These are phyloP conservation scores for Papilio gigon DNA, from an alignment of 2,888 invertebrate species.

Conservation along the genomic window DNA sequence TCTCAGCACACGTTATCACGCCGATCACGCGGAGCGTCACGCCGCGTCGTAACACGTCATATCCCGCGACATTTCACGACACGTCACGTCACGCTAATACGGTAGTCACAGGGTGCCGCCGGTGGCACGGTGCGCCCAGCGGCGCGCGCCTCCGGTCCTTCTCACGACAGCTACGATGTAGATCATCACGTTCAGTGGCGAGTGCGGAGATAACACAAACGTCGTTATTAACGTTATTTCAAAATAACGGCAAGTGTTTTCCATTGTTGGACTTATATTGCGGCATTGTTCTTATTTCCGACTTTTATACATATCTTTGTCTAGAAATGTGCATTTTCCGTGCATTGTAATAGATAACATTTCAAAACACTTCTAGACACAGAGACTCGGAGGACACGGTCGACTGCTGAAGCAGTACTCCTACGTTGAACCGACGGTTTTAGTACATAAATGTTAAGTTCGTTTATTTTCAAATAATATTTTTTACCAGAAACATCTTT, in stretches of 20 bases:
- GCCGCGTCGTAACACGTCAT: background rate
- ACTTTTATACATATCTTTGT: background rate
- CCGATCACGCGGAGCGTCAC: background rate
- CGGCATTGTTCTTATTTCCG: background rate
- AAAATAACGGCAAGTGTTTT: background rate
- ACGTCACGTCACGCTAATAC: slow-evolving; percentile 1
- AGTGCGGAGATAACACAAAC: too few species aligned
- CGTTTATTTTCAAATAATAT: too few species aligned
- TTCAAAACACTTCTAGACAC: too few species aligned
- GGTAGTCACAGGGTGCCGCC: background rate
- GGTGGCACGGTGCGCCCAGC: background rate
- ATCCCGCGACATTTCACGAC: background rate
- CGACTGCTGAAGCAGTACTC: too few species aligned
- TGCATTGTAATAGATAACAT: background rate
- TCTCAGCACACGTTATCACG: background rate
- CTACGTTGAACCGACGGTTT: too few species aligned
- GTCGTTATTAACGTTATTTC: background rate
- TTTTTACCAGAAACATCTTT: too few species aligned
- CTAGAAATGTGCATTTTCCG: slow-evolving; percentile 1
- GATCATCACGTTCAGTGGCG: too few species aligned
- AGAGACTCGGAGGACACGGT: too few species aligned
- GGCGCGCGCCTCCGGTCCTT: too few species aligned
- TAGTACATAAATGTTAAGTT: too few species aligned
- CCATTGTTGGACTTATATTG: background rate
- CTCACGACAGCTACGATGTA: too few species aligned